Conservation (phyloP, 2,888 invertebrate genomes). For the Euspilapteryx auroguttella region DNA sequence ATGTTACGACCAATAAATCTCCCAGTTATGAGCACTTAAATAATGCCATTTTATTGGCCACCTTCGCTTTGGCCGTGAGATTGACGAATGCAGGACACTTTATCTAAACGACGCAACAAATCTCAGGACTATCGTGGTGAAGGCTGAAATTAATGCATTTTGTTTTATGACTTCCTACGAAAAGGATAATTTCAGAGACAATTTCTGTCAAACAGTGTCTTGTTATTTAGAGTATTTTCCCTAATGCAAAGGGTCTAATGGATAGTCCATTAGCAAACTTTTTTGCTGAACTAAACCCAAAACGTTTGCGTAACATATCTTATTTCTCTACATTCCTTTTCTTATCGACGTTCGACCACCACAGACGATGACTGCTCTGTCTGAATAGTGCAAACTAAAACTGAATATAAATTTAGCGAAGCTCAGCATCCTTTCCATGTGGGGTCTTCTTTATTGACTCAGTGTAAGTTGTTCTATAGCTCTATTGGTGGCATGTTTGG, state of each 20-base stretch:
- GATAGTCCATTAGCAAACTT: slow-evolving; percentile 3
- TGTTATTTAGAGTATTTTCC: background rate
- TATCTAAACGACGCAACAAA: slow-evolving; percentile 30
- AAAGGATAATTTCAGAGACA: too few relatives aligned
- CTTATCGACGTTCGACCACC: slow-evolving; percentile 6
- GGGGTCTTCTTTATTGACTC: slow-evolving; percentile 17
- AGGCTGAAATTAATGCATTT: too few relatives aligned
- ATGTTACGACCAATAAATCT: slow-evolving; percentile 51
- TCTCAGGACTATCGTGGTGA: slow-evolving; percentile 39
- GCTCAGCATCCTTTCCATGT: too few relatives aligned
- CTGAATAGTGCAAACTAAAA: slow-evolving; percentile 1
- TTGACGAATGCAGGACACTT: slow-evolving; percentile 43
- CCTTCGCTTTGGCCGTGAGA: slow-evolving; percentile 28
- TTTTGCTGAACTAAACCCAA: background rate
- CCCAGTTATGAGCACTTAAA: slow-evolving; percentile 51
- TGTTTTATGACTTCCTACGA: too few relatives aligned
- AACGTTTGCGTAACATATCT: slow-evolving; percentile 7
- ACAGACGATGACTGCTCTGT: slow-evolving; percentile 5
- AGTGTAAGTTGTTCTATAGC: too few relatives aligned
- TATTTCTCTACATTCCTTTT: slow-evolving; percentile 3
- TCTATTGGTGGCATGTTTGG: slow-evolving; percentile 24
- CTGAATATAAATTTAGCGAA: slow-evolving; percentile 1
- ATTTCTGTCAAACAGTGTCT: background rate
- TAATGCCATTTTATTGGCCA: slow-evolving; percentile 51
- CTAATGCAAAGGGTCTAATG: too few relatives aligned